These are phyloP conservation scores for Leptinotarsa texana DNA, from an alignment of 1,140 invertebrate genomes.

Conservation along the genomic window DNA sequence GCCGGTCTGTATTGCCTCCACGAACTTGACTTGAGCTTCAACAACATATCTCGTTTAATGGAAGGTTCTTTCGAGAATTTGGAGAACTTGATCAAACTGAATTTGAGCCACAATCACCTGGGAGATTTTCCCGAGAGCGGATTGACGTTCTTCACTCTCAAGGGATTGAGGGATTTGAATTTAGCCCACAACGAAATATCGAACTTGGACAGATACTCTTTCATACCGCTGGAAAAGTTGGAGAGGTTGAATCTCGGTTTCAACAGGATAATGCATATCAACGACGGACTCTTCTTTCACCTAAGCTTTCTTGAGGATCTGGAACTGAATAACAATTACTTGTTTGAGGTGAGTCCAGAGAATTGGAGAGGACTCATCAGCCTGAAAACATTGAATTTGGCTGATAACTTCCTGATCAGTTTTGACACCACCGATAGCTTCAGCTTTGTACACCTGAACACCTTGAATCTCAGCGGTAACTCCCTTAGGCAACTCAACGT, in stretches of 20 bases:
- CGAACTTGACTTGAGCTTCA: slow-evolving; percentile 26
- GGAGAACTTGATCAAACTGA: slow-evolving; percentile 24
- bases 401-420: slow-evolving; percentile 1
- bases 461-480: slow-evolving; percentile 19
- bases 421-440: slow-evolving; percentile 12
- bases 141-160: slow-evolving; percentile 11
- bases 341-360: neutral
- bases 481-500: neutral
- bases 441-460: slow-evolving; percentile 1
- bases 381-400: slow-evolving; percentile 4
- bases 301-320: neutral
- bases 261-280: slow-evolving; percentile 12
- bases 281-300: neutral
- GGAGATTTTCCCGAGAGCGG: neutral
- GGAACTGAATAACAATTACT: slow-evolving; percentile 10
- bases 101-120: slow-evolving; percentile 27
- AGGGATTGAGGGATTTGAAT: slow-evolving; percentile 12
- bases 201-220: neutral
- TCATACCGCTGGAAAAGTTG: slow-evolving; percentile 6
- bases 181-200: slow-evolving; percentile 21
- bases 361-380: slow-evolving; percentile 14
- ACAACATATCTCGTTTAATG: slow-evolving; percentile 29
- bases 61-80: slow-evolving; percentile 27
- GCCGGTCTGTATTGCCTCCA: slow-evolving; percentile 28
- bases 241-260: neutral